Conservation (phyloP, 1,140 invertebrate genomes). For the Stegodyphus dumicola region DNA sequence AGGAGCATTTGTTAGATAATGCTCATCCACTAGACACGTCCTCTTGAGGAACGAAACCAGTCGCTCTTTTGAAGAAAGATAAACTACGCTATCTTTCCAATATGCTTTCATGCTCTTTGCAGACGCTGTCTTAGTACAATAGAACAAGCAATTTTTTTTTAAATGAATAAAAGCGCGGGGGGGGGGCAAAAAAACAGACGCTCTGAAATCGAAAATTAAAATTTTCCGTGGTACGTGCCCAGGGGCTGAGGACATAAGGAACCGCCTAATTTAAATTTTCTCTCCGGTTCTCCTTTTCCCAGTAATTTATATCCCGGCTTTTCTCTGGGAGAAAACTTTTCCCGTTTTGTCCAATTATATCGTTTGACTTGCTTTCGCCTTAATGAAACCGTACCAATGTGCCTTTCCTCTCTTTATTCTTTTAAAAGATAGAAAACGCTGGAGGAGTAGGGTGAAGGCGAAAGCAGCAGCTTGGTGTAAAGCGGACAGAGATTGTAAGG, state of each 20-base stretch:
- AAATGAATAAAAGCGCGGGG: background rate
- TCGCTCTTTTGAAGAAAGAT: no score
- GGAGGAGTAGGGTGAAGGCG: background rate
- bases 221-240: conserved; percentile 5
- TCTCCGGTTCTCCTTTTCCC: conserved; percentile 7
- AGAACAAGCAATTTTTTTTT: background rate
- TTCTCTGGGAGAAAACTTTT: conserved; percentile 34
- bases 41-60: no score
- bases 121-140: background rate
- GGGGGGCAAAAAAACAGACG: background rate
- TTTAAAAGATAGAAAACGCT: conserved; percentile 29
- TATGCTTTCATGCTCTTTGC: background rate
- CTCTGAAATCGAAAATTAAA: conserved; percentile 41
- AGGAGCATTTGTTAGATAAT: no score
- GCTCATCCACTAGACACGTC: no score
- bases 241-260: conserved; percentile 5
- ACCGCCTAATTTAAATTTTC: conserved; percentile 56
- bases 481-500: background rate
- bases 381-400: conserved; percentile 56
- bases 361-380: conserved; percentile 60
- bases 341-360: conserved; percentile 57
- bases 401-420: conserved; percentile 30
- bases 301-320: conserved; percentile 27
- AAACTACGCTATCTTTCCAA: no score
- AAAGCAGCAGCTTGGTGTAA: background rate